A percentile compares a stretch with the other conserved stretches of the same genome.
These are phyloP conservation scores for Cistogaster globosa DNA, from an alignment of 2,888 invertebrate species.

Conservation along the genomic window DNA sequence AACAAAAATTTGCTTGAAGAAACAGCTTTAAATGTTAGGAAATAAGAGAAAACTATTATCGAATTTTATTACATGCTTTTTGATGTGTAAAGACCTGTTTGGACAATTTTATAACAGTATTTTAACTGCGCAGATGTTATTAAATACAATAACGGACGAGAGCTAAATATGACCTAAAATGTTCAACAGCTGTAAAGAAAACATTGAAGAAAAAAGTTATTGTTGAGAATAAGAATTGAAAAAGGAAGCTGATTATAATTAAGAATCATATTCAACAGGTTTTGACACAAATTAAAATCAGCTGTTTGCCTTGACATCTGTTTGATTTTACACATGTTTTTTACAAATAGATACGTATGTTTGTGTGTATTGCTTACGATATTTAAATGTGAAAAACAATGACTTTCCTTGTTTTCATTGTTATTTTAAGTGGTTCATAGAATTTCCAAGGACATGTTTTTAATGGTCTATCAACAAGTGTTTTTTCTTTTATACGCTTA, in stretches of 20 bases:
- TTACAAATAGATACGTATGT: background rate
- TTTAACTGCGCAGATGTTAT: constrained; percentile 34
- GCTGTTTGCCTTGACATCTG: constrained; percentile 27
- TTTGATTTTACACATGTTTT: background rate
- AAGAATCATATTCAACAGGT: constrained; percentile 55
- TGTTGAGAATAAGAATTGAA: constrained; percentile 14
- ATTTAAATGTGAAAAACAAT: background rate
- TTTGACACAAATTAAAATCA: background rate
- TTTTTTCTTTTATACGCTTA: background rate
- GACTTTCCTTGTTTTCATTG: background rate
- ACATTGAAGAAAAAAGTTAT: constrained; percentile 7
- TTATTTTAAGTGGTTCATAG: background rate
- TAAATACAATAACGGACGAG: background rate
- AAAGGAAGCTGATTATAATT: constrained; percentile 76
- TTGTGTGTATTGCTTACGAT: background rate
- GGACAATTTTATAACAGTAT: background rate
- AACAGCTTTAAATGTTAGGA: background rate
- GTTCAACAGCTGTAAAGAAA: constrained; percentile 15
- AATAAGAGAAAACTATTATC: too few species aligned
- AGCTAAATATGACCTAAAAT: background rate
- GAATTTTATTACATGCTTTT: too few species aligned
- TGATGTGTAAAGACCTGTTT: too few species aligned
- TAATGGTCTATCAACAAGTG: background rate
- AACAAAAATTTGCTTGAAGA: constrained; percentile 5
- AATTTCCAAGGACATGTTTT: constrained; percentile 3